Evolutionary conservation across 2,113 vertebrate species (phyloP).

Genomic region (Hemiprocne comata): DNA sequence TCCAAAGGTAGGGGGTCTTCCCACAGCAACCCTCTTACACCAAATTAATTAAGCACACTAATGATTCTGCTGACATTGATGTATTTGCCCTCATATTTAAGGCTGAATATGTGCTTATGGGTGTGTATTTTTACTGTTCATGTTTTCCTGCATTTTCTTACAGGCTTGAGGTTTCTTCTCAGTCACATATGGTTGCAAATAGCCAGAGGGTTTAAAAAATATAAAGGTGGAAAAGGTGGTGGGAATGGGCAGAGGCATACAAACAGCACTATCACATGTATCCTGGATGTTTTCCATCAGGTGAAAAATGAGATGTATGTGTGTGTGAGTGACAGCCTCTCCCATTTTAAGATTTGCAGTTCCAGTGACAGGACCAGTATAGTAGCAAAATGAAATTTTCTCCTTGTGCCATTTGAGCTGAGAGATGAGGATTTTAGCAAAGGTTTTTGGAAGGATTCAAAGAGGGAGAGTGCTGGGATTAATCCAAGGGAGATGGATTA

Average conservation of each 20-base stretch:
- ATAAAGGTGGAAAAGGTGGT: not conserved
- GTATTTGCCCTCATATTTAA: not conserved
- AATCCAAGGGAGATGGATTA: constrained; percentile 8
- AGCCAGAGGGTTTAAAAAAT: not conserved
- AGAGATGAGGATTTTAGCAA: not conserved
- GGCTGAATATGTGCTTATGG: not conserved
- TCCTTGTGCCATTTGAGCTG: not conserved
- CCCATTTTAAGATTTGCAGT: not conserved
- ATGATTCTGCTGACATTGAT: not conserved
- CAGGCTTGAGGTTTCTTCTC: not conserved
- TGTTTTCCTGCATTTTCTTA: not conserved
- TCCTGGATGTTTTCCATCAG: not conserved
- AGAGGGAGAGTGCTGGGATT: not conserved
- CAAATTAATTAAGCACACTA: not conserved
- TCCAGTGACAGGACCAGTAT: not conserved
- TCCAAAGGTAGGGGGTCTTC: not conserved
- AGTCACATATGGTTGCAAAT: not conserved
- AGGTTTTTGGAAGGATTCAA: constrained; percentile 13
- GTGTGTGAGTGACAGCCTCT: not conserved
- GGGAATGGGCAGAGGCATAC: not conserved
- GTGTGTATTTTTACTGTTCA: not conserved
- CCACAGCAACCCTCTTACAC: not conserved
- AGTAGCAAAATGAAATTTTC: not conserved
- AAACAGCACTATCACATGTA: not conserved
- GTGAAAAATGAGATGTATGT: not conserved